phyloP scores from a whole-genome alignment of 2,888 invertebrate genomes.

The Apocheima hispidaria region DNA sequence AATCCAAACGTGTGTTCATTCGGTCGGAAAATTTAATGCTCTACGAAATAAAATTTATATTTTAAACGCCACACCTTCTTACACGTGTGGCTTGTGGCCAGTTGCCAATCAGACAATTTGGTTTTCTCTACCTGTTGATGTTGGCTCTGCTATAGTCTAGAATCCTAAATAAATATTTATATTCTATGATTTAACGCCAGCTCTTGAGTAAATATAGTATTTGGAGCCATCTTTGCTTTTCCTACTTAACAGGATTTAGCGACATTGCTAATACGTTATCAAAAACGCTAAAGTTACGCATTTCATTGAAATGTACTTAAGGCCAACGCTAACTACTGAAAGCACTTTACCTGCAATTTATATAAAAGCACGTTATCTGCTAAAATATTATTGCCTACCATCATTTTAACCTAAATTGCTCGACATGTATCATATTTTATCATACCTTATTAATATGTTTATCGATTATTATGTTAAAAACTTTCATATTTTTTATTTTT shows the following conservation, averaged over 20 bases:
- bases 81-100: constrained; percentile 46
- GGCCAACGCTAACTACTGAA: neutral
- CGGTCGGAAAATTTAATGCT: constrained; percentile 45
- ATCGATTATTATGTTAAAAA: neutral
- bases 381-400: neutral
- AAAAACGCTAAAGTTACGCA: neutral
- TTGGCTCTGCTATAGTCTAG: constrained; percentile 65
- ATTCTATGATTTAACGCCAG: constrained; percentile 49
- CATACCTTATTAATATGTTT: too few relatives aligned
- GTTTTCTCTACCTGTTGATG: constrained; percentile 67
- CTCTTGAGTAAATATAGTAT: constrained; percentile 30
- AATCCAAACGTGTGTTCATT: constrained; percentile 1
- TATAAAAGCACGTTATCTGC: neutral
- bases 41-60: constrained; percentile 36
- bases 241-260: constrained; percentile 9
- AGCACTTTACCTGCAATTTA: neutral
- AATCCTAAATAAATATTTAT: constrained; percentile 49
- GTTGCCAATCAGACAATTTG: constrained; percentile 45
- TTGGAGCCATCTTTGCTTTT: constrained; percentile 3
- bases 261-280: neutral
- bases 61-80: constrained; percentile 32
- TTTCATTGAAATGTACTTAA: constrained; percentile 7
- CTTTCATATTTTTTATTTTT: neutral
- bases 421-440: neutral
- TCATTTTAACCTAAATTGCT: neutral